phyloP scores from a whole-genome alignment of 1,140 invertebrate species.

The Cotesia vestalis region DNA sequence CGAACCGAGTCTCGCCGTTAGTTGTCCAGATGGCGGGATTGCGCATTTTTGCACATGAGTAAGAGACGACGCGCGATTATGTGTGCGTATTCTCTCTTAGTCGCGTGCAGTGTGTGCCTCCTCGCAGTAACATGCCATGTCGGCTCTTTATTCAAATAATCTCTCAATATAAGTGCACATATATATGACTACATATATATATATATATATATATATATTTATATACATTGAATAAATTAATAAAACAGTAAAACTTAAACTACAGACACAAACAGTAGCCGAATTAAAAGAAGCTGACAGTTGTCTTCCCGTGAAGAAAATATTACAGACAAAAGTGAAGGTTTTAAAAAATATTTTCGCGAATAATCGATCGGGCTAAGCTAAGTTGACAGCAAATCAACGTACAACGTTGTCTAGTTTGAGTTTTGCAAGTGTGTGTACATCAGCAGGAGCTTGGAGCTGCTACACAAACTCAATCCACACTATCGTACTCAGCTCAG shows the following conservation, averaged over 20 bases:
- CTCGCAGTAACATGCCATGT: too few relatives aligned
- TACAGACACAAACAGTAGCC: too few relatives aligned
- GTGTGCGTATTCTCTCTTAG: not conserved
- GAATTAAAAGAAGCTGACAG: too few relatives aligned
- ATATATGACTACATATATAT: too few relatives aligned
- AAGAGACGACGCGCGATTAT: not conserved
- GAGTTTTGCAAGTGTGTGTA: constrained; percentile 5
- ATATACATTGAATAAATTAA: too few relatives aligned
- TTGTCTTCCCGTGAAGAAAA: too few relatives aligned
- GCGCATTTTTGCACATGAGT: constrained; percentile 27
- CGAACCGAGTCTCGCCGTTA: constrained; percentile 27
- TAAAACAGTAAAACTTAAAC: too few relatives aligned
- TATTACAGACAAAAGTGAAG: too few relatives aligned
- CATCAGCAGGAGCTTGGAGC: not conserved
- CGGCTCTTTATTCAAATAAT: too few relatives aligned
- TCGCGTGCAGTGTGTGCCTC: not conserved
- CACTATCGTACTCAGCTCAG: not conserved
- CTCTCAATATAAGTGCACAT: too few relatives aligned
- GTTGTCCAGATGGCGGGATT: constrained; percentile 34
- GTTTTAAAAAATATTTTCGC: not conserved
- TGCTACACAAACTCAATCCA: not conserved
- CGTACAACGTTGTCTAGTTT: constrained; percentile 1
- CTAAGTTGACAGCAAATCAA: constrained; percentile 12
- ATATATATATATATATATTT: too few relatives aligned
- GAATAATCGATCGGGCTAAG: constrained; percentile 15